Evolutionary conservation across 2,113 vertebrate genomes (phyloP), one percentile per base, ranked within the genome.

Genomic region (Puma concolor): DNA sequence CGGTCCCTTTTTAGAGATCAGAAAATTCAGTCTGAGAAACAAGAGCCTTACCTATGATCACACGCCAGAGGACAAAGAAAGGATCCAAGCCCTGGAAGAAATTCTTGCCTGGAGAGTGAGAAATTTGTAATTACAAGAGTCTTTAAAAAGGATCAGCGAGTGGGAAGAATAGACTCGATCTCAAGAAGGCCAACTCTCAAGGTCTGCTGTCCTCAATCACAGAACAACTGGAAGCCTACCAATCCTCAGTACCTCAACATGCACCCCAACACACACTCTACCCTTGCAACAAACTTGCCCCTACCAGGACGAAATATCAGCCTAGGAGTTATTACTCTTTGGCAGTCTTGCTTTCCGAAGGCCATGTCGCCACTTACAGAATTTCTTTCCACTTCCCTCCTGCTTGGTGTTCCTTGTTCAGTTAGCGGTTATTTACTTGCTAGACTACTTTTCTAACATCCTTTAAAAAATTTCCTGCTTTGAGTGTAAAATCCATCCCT

Each of bases 1-100:
- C 57, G 14, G 36, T 74, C 7, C 27, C 27, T 66, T 96, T 91
- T 98, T 79, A 64, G 38, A 88, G 23, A 91, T 25, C 3, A 67
- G 36, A 85, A 48, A 80, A 94, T 16, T 36, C n/a, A 82, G 17
- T 16, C 5, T 77, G 41, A 48, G 83, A 90, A 91, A 6, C 10
- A 36, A 88, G 4, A 19, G 25, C 44, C 36, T 74, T 95, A 10
- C 1, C 21, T 36, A 33, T 9, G 57, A 36, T 74, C 52, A 80
- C 10, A 91, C 3, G n/a, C 9, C 38, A 19, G 16, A 41, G 10
- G 67, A 88, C 11, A 94, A 85, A 81, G 19, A 54, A 16, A 71
- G 15, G 14, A 36, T 38, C 31, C 71, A 41, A 19, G 16, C 8
- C n/a, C 2, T 86, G 48, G 48, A 33, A 67, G 31, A 66, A 64